Evolutionary conservation across 2,888 invertebrate genomes (phyloP), one percentile per base, ranked within the genome.

Genomic region (Junonia oenone): DNA sequence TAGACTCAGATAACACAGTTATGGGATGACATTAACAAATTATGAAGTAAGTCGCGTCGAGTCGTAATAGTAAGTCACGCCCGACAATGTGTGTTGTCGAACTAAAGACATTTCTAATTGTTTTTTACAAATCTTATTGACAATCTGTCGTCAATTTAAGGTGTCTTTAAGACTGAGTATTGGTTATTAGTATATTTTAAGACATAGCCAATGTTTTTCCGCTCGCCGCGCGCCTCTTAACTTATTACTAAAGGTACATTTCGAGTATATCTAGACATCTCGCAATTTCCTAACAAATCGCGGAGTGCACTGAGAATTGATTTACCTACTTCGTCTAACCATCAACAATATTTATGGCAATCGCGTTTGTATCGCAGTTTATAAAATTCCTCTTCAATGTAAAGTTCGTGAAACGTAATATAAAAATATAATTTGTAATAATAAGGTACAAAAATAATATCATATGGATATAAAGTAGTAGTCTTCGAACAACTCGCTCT

Each of bases 391-490:
- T n/a, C n/a, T n/a, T 17, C n/a, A 31, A 17, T 37, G 31, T 46
- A 31, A 31, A 43, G 33, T 35, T 43, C 26, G n/a, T 8, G 29
- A 55, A 51, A 54, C n/a, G 3, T 40, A 57, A 49, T 45, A 57
- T 51, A 51, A 56, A 54, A 51, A 51, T 48, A 40, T 40, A 55
- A 14, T 27, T 48, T 35, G 51, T 46, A 56, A 51, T 31, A 46
- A 53, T 53, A 50, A 50, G 40, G 53, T 59, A 56, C 54, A 59
- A 59, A 57, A 59, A 57, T 56, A 59, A 57, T 59, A 51, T 59
- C 53, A 13, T 11, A n/a, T 13, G 14, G 38, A 38, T 50, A 50
- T 27, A 17, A 37, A 31, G 31, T 8, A 31, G 11, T 6, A 11
- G 26, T 15, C n/a, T 38, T 22, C n/a, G 22, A n/a, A 48, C 22